A percentile compares a stretch with the other conserved stretches of the same genome.
Conservation (phyloP, 2,797 vertebrate genomes). For the Argya squamiceps region DNA sequence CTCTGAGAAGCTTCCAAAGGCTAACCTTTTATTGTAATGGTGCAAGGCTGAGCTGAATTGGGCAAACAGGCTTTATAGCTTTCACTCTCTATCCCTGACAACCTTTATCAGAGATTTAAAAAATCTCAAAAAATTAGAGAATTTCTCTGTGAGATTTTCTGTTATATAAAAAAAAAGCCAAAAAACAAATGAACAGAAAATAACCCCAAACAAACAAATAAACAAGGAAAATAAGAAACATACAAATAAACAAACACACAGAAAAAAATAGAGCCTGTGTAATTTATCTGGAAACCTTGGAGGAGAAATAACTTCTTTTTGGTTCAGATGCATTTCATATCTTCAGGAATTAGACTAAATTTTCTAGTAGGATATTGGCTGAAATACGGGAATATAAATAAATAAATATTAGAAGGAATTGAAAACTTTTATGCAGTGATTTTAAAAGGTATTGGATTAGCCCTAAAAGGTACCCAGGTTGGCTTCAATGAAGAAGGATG, state of each 20-base stretch:
- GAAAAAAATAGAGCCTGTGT: rapidly evolving
- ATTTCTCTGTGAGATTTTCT: background rate
- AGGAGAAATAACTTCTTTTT: background rate
- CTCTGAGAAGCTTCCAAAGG: background rate
- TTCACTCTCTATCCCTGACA: background rate
- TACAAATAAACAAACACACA: rapidly evolving
- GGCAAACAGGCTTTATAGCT: background rate
- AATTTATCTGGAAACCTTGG: background rate
- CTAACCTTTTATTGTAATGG: background rate
- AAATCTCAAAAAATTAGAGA: background rate
- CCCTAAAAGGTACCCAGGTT: background rate
- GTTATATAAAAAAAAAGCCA: background rate
- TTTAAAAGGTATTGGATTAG: background rate
- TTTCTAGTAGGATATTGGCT: background rate
- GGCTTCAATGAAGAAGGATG: background rate
- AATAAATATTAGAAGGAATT: background rate
- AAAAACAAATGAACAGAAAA: background rate
- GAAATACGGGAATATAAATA: background rate
- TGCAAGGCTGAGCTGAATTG: background rate
- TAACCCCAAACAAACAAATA: rapidly evolving
- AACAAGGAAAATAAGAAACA: background rate
- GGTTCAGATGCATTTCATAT: rapidly evolving
- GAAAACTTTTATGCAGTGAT: rapidly evolving
- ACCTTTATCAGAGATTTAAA: background rate
- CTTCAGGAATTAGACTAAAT: background rate